These are phyloP conservation scores for Rhamphomyia laevipes DNA, from an alignment of 2,888 invertebrate genomes.

Conservation along the genomic window DNA sequence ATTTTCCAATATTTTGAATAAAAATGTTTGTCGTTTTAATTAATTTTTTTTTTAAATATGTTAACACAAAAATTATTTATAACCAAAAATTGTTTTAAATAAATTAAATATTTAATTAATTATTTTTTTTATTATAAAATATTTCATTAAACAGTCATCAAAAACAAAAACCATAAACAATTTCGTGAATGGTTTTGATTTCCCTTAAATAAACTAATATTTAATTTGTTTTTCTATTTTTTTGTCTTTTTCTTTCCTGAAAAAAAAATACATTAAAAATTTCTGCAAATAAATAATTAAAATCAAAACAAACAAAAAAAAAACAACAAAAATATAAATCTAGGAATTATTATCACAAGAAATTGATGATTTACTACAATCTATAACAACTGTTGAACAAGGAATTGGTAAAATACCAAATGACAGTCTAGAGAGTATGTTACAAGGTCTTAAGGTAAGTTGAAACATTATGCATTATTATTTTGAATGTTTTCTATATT, in stretches of 20 bases:
- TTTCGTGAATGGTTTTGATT: no score
- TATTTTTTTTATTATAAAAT: no score
- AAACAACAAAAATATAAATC: slow-evolving; percentile 4
- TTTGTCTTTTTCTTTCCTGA: background rate
- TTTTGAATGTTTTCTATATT: slow-evolving; percentile 3
- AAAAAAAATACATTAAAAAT: background rate
- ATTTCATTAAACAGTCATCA: no score
- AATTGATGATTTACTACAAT: slow-evolving; percentile 56
- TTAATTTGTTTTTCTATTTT: background rate
- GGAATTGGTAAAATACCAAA: slow-evolving; percentile 55
- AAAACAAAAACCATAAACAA: no score
- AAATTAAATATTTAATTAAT: no score
- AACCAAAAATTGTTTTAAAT: no score
- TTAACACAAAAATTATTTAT: no score
- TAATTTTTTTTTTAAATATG: no score
- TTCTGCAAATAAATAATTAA: background rate
- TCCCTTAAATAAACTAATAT: background rate
- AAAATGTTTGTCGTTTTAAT: no score
- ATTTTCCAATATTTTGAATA: no score
- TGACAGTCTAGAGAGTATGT: slow-evolving; percentile 60
- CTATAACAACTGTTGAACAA: slow-evolving; percentile 54
- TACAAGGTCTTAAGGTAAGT: slow-evolving; percentile 59
- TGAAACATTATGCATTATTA: background rate
- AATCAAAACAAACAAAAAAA: background rate
- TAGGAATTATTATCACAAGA: slow-evolving; percentile 53